A percentile compares a stretch with the other conserved stretches of the same genome.
phyloP scores from a whole-genome alignment of 2,888 invertebrate genomes.

The Synanthedon myopaeformis region DNA sequence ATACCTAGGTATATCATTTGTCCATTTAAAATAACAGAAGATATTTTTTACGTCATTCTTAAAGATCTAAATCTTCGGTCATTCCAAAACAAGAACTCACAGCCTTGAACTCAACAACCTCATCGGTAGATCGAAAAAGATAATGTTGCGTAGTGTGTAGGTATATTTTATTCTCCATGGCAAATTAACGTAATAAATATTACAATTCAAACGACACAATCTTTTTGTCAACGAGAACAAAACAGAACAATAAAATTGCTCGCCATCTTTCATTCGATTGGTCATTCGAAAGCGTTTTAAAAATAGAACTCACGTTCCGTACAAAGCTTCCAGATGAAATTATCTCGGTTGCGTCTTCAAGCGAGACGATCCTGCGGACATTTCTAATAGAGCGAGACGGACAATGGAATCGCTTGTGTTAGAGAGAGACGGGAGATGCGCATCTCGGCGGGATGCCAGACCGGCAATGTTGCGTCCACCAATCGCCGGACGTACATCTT shows the following conservation, averaged over 20 bases:
- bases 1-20: too few relatives aligned
- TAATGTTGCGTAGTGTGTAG: not conserved
- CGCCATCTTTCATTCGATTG: slow-evolving; percentile 30
- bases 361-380: slow-evolving; percentile 64
- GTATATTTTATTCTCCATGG: not conserved
- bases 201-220: not conserved
- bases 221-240: slow-evolving; percentile 4
- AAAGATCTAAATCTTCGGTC: too few relatives aligned
- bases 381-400: slow-evolving; percentile 29
- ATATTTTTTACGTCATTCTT: too few relatives aligned
- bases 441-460: slow-evolving; percentile 53
- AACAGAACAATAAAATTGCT: slow-evolving; percentile 16
- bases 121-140: slow-evolving; percentile 6
- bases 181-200: not conserved
- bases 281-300: slow-evolving; percentile 24
- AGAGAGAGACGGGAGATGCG: slow-evolving; percentile 28
- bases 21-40: too few relatives aligned
- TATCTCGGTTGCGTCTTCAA: slow-evolving; percentile 67
- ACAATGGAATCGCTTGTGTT: slow-evolving; percentile 11
- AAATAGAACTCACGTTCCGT: slow-evolving; percentile 49
- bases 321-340: slow-evolving; percentile 60
- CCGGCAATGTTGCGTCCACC: slow-evolving; percentile 66
- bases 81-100: not conserved
- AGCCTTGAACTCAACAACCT: slow-evolving; percentile 12
- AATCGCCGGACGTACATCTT: slow-evolving; percentile 22